These are phyloP conservation scores for Enteromius mattozi DNA, from an alignment of 2,797 vertebrate genomes.

Conservation along the genomic window DNA sequence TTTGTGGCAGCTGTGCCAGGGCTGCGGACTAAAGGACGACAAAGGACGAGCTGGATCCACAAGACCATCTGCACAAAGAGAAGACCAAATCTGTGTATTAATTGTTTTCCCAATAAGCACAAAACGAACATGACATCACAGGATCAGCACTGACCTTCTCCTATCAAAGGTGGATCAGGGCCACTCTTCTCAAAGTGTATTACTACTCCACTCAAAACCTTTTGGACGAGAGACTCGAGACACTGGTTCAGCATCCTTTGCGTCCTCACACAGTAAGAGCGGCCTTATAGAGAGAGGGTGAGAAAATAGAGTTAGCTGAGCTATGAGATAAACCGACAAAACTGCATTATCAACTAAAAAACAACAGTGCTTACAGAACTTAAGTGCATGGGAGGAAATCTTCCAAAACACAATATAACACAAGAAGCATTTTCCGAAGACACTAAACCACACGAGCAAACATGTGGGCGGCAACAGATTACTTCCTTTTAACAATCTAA, in stretches of 20 bases:
- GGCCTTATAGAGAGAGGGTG: conserved; percentile 73
- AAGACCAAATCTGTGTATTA: background rate
- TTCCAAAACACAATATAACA: background rate
- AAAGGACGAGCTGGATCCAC: conserved; percentile 83
- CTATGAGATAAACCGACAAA: background rate
- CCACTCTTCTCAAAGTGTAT: conserved; percentile 98
- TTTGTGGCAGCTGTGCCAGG: conserved; percentile 98
- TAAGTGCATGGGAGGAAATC: background rate
- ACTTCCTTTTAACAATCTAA: background rate
- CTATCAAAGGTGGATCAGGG: conserved; percentile 85
- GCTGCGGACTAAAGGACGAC: conserved; percentile 85
- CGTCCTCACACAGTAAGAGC: conserved; percentile 93
- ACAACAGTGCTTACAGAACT: background rate
- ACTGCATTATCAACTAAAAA: background rate
- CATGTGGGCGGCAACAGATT: background rate
- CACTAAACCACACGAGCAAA: background rate
- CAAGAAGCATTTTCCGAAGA: background rate
- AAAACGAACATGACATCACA: conserved; percentile 1
- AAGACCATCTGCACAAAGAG: conserved; percentile 81
- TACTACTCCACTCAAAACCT: conserved; percentile 95
- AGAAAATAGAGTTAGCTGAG: conserved; percentile 12
- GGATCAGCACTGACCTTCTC: conserved; percentile 83
- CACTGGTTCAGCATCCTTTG: conserved; percentile 97
- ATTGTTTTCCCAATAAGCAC: background rate
- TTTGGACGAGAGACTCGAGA: conserved; percentile 96